A percentile compares a stretch with the other conserved stretches of the same genome.
These are phyloP conservation scores for Orientallactaga sibirica DNA, from an alignment of 2,797 vertebrate species.

Conservation along the genomic window DNA sequence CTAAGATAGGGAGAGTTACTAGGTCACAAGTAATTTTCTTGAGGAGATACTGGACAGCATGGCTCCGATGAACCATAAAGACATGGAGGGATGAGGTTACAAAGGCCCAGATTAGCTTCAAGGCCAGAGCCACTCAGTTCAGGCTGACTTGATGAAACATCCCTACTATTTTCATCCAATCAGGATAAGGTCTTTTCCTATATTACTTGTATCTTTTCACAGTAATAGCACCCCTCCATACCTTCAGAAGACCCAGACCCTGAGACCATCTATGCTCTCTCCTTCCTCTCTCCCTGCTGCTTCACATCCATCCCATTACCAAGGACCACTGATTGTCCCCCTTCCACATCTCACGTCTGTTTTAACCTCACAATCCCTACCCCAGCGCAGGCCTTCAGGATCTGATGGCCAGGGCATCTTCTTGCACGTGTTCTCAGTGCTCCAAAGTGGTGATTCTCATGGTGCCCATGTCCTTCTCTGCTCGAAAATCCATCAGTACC, in stretches of 20 bases:
- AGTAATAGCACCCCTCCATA: background rate
- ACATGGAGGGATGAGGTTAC: background rate
- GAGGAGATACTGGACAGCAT: background rate
- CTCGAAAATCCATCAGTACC: background rate
- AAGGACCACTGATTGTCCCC: background rate
- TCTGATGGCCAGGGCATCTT: background rate
- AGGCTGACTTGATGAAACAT: background rate
- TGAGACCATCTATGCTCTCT: too few species aligned
- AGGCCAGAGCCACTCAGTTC: background rate
- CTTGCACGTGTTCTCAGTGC: background rate
- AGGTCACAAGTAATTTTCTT: background rate
- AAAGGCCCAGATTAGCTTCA: background rate
- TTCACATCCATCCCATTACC: background rate
- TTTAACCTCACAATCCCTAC: accelerated
- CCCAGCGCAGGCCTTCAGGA: background rate
- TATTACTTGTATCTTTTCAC: background rate
- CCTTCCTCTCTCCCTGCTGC: background rate
- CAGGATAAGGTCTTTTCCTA: background rate
- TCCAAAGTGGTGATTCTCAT: background rate
- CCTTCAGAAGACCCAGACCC: background rate
- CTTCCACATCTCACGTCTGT: background rate
- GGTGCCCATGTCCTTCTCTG: accelerated
- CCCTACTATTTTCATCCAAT: accelerated
- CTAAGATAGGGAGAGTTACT: background rate
- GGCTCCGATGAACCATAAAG: background rate